phyloP scores from a whole-genome alignment of 2,888 invertebrate genomes.

The Fragum fragum region DNA sequence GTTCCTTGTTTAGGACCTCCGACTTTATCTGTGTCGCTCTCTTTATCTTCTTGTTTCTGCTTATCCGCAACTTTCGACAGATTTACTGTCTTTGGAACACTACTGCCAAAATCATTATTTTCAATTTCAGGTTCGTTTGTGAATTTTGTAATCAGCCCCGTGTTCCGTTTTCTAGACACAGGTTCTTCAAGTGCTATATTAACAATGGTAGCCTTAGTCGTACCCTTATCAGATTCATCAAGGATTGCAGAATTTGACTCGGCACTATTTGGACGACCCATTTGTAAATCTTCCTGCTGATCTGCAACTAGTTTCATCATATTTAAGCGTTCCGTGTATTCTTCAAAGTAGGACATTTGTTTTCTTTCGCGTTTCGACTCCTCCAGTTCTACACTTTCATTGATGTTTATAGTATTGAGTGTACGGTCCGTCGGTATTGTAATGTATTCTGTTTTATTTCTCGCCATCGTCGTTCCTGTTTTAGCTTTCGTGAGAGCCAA shows the following conservation, averaged over 20 bases:
- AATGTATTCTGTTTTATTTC: slow-evolving; percentile 23
- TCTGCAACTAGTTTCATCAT: slow-evolving; percentile 34
- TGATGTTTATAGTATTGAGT: slow-evolving; percentile 57
- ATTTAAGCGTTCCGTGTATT: slow-evolving; percentile 46
- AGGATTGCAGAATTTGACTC: background rate
- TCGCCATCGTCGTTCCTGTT: background rate
- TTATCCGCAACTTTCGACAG: background rate
- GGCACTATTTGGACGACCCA: slow-evolving; percentile 23
- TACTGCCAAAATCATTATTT: background rate
- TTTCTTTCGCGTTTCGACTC: slow-evolving; percentile 25
- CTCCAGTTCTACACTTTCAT: slow-evolving; percentile 48
- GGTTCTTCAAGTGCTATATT: slow-evolving; percentile 46
- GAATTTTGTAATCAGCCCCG: background rate
- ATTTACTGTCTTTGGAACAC: background rate
- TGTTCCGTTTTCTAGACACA: slow-evolving; percentile 29
- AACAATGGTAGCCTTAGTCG: slow-evolving; percentile 49
- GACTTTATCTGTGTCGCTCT: background rate
- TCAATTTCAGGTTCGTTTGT: background rate
- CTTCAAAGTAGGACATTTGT: slow-evolving; percentile 29
- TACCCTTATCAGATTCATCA: slow-evolving; percentile 34
- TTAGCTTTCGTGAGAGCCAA: slow-evolving; percentile 43
- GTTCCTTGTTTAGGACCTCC: slow-evolving; percentile 19
- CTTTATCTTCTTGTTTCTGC: background rate
- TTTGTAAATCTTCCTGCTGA: background rate
- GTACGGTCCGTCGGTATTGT: slow-evolving; percentile 41